A percentile compares a stretch with the other conserved stretches of the same genome.
Evolutionary conservation across 2,113 vertebrate species (phyloP).

Genomic region (Gopherus flavomarginatus): DNA sequence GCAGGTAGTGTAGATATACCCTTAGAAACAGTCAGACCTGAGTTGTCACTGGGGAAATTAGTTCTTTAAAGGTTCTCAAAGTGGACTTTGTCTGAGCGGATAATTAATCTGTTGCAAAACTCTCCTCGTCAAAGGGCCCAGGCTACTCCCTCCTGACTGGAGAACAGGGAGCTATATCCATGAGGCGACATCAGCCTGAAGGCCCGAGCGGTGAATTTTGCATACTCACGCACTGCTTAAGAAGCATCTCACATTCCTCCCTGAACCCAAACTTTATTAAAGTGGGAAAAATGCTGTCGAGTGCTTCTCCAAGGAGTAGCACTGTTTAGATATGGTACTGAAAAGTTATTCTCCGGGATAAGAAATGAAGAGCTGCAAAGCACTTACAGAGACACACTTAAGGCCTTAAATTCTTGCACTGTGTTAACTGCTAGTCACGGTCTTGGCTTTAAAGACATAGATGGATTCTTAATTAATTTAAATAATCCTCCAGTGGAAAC

Average conservation of each 20-base stretch:
- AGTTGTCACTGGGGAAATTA: not conserved
- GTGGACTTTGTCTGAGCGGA: slow-evolving; percentile 63
- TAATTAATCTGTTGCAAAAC: slow-evolving; percentile 71
- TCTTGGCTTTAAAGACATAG: slow-evolving; percentile 67
- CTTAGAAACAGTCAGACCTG: not conserved
- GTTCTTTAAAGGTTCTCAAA: slow-evolving; percentile 40
- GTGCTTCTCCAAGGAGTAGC: slow-evolving; percentile 68
- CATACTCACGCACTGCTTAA: slow-evolving; percentile 70
- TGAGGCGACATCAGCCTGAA: slow-evolving; percentile 45
- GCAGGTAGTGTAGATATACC: not conserved
- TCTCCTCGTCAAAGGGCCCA: slow-evolving; percentile 40
- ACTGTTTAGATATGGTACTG: slow-evolving; percentile 50
- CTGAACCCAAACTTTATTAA: slow-evolving; percentile 71
- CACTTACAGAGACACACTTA: slow-evolving; percentile 72
- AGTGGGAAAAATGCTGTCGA: slow-evolving; percentile 59
- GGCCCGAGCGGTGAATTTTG: slow-evolving; percentile 43
- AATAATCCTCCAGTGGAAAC: slow-evolving; percentile 48
- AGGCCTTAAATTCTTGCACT: slow-evolving; percentile 66
- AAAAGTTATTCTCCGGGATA: slow-evolving; percentile 66
- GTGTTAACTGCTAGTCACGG: slow-evolving; percentile 70
- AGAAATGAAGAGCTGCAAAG: slow-evolving; percentile 69
- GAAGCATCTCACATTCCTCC: slow-evolving; percentile 57
- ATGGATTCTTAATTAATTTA: slow-evolving; percentile 68
- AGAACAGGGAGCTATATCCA: slow-evolving; percentile 1
- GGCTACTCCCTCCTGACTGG: slow-evolving; percentile 7